Percentiles rank a stretch among this genome's conserved stretches.
phyloP scores from a whole-genome alignment of 2,888 invertebrate genomes.

The Cryptus armator region DNA sequence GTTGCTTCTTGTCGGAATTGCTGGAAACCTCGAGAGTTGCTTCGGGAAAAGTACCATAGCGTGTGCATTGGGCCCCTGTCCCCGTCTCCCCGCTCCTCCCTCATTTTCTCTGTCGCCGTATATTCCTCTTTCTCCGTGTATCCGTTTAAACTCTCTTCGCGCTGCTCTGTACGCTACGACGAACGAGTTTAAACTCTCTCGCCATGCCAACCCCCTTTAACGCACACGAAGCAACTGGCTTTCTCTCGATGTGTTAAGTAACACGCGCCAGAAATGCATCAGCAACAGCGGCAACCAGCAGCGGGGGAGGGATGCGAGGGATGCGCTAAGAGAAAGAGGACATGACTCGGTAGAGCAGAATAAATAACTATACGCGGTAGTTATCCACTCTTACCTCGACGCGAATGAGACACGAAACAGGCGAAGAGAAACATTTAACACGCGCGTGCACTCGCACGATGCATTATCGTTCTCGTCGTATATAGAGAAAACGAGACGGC shows the following conservation, averaged over 20 bases:
- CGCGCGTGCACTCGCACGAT: constrained; percentile 35
- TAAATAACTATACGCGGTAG: constrained; percentile 54
- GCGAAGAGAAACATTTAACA: constrained; percentile 55
- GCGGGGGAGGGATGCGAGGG: neutral
- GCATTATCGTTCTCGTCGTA: constrained; percentile 52
- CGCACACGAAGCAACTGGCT: constrained; percentile 33
- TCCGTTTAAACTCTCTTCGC: constrained; percentile 3
- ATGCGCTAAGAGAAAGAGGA: constrained; percentile 8
- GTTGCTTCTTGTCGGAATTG: constrained; percentile 31
- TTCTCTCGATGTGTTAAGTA: constrained; percentile 50
- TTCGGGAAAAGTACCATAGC: constrained; percentile 26
- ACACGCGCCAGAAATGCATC: constrained; percentile 41
- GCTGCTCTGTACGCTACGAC: neutral
- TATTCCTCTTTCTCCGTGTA: neutral
- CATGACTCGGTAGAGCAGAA: constrained; percentile 49
- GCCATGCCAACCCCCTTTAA: constrained; percentile 5
- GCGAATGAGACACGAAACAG: constrained; percentile 56
- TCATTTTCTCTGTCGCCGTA: neutral
- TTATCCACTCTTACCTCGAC: constrained; percentile 28
- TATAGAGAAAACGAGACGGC: neutral
- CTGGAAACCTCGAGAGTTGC: constrained; percentile 25
- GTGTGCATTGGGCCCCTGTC: neutral
- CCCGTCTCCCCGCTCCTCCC: neutral
- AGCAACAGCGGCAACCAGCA: neutral
- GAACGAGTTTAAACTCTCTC: constrained; percentile 2